Conservation (phyloP, 2,797 vertebrate species). For the Periparus ater region DNA sequence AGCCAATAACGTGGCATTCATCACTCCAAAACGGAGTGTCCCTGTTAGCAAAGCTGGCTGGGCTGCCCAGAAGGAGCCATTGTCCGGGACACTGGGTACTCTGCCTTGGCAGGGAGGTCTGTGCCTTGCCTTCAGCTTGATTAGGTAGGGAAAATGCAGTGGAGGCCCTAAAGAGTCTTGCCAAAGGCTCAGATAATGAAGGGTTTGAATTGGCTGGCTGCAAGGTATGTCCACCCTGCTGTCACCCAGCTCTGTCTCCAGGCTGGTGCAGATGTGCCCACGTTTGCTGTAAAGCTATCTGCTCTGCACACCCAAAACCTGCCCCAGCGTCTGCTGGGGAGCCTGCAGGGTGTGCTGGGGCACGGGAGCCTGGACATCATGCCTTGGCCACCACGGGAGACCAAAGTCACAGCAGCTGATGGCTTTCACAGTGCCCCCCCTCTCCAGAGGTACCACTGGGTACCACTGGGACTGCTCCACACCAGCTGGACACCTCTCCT, state of each 20-base stretch:
- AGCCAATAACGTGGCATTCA: conserved; percentile 27
- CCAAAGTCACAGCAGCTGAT: neutral
- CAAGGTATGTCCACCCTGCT: neutral
- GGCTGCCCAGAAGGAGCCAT: conserved; percentile 5
- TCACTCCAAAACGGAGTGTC: neutral
- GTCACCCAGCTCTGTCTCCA: neutral
- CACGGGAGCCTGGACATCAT: neutral
- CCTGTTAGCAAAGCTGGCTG: conserved; percentile 6
- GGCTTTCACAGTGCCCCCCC: neutral
- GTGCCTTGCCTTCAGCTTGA: conserved; percentile 23
- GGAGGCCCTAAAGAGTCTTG: neutral
- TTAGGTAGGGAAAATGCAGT: conserved; percentile 33
- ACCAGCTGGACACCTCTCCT: neutral
- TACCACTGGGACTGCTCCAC: neutral
- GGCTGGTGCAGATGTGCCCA: neutral
- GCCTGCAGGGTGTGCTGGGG: neutral
- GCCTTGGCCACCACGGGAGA: neutral
- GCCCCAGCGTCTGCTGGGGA: neutral
- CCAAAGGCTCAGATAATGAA: conserved; percentile 2
- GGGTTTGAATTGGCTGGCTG: neutral
- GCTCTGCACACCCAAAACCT: neutral
- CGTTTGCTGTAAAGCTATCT: neutral
- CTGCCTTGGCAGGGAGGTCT: conserved; percentile 27
- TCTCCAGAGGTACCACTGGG: neutral
- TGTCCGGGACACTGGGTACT: neutral